Conservation (phyloP, 2,113 vertebrate genomes). For the Himantopus leucocephalus region DNA sequence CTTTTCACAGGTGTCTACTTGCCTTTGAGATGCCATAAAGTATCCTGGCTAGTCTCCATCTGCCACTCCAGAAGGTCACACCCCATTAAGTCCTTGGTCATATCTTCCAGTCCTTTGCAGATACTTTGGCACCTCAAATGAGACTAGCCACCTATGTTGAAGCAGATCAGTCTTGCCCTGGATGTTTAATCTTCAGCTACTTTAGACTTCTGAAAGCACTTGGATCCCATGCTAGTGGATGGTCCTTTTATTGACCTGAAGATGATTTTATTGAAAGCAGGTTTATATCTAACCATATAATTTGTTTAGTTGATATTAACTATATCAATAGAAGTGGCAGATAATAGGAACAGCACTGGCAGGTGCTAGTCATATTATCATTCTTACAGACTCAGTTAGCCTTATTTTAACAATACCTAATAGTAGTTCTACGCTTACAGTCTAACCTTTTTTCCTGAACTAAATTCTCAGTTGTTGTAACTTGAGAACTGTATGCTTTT, state of each 20-base stretch:
- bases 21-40: neutral
- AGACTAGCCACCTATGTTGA: neutral
- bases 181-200: neutral
- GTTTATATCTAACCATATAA: neutral
- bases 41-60: neutral
- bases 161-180: neutral
- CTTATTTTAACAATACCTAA: neutral
- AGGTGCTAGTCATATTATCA: neutral
- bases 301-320: neutral
- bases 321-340: neutral
- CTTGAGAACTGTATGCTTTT: neutral
- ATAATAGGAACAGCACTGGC: neutral
- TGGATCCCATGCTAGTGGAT: neutral
- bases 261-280: neutral
- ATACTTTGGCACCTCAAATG: neutral
- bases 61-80: neutral
- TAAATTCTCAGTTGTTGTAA: neutral
- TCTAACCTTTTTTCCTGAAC: neutral
- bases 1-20: neutral
- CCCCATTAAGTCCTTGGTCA: neutral
- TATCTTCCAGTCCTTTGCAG: neutral
- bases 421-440: neutral
- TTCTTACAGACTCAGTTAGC: neutral
- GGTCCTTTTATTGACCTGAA: neutral
- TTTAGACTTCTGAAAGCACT: neutral